Percentiles rank a stretch among this genome's conserved stretches.
Conservation (phyloP, 2,113 vertebrate species). For the Percina caprodes region DNA sequence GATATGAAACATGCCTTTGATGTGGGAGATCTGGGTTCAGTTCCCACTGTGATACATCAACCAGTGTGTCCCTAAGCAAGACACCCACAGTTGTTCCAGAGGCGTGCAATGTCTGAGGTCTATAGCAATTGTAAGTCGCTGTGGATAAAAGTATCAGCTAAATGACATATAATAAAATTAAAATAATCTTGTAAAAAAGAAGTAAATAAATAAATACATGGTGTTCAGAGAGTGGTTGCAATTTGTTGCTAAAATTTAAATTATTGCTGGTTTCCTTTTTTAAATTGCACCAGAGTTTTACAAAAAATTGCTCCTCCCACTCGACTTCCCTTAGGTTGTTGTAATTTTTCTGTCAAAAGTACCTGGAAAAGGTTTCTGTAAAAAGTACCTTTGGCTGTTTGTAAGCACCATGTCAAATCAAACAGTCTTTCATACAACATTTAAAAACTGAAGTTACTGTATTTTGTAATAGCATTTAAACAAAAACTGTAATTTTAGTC, state of each 20-base stretch:
- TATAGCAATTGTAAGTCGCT: too few species aligned
- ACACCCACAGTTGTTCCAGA: too few species aligned
- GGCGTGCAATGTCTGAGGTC: too few species aligned
- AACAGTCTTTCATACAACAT: constrained; percentile 39
- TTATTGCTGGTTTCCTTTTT: constrained; percentile 1
- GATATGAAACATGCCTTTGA: too few species aligned
- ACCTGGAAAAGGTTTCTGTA: not conserved
- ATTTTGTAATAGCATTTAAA: constrained; percentile 15
- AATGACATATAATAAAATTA: too few species aligned
- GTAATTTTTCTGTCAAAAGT: constrained; percentile 63
- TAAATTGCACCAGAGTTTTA: not conserved
- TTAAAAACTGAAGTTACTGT: constrained; percentile 27
- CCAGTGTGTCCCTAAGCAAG: too few species aligned
- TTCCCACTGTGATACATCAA: too few species aligned
- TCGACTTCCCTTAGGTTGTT: constrained; percentile 60
- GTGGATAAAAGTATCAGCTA: too few species aligned
- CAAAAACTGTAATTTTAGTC: not conserved
- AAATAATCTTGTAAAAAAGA: not conserved
- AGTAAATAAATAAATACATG: not conserved
- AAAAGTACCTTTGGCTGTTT: constrained; percentile 50
- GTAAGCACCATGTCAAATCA: constrained; percentile 31
- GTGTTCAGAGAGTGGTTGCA: not conserved
- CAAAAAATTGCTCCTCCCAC: constrained; percentile 27
- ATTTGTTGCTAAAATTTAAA: constrained; percentile 18
- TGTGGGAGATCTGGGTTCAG: too few species aligned